Evolutionary conservation across 2,888 invertebrate genomes (phyloP), one percentile per base, ranked within the genome.

Genomic region (Meiosimyza platycephala): DNA sequence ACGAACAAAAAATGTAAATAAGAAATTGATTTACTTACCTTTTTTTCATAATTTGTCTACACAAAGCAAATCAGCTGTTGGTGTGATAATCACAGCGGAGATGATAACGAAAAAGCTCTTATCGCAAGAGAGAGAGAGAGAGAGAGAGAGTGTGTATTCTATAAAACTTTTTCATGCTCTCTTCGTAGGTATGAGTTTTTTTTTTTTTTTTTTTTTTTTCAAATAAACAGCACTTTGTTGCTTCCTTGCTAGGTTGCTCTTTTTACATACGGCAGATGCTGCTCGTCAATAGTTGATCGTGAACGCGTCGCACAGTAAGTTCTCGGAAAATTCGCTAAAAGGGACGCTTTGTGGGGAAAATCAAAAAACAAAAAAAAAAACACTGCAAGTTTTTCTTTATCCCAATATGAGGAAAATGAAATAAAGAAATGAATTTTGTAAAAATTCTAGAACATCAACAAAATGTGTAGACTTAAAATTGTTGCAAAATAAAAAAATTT

Each of bases 401-500:
- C 22, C 9, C 18, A 28, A 57, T 12, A 47, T 28, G 1, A 52
- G 65, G 4, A 50, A 70, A 40, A 52, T 47, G 28, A 69, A 66
- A 65, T 69, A 69, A 59, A 52, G 33, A 55, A 63, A 73, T 51
- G 48, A 67, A 48, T 47, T 48, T 71, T 48, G 55, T 54, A 16
- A 2, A 13, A 48, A 57, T 63, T 16, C 28, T 52, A 67, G 40
- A 72, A 57, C 54, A 70, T 54, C n/a, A 66, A 62, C 12, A 71
- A 74, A 72, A 72, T 74, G 71, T 74, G 71, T 22, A 72, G 63
- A 76, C 64, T 72, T 54, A 72, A 73, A 69, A 67, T 57, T 47
- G 59, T 47, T 60, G 62, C 28, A 50, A 51, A 72, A 57, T 15
- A 66, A 59, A 40, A 1, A 60, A 57, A 54, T 18, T 54, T 64